phyloP scores from a whole-genome alignment of 2,888 invertebrate genomes.

The Halocaridina rubra region DNA sequence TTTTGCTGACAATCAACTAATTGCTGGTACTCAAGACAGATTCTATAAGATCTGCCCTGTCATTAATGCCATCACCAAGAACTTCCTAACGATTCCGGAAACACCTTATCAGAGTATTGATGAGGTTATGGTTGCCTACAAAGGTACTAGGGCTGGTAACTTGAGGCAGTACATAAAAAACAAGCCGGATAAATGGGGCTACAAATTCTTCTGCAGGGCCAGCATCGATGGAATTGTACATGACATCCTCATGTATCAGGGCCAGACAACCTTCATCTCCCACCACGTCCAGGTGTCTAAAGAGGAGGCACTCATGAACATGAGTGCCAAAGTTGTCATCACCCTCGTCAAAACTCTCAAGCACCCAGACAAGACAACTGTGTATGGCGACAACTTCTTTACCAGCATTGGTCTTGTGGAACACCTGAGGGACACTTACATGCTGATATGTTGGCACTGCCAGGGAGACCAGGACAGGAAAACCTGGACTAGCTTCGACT shows the following conservation, averaged over 20 bases:
- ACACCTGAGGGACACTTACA: neutral
- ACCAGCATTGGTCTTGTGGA: neutral
- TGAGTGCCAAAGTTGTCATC: neutral
- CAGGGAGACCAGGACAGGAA: no score
- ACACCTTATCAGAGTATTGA: conserved; percentile 28
- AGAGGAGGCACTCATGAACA: neutral
- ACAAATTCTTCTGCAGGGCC: conserved; percentile 25
- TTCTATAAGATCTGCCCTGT: conserved; percentile 29
- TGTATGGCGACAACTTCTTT: conserved; percentile 44
- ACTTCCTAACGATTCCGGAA: conserved; percentile 26
- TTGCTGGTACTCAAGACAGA: neutral
- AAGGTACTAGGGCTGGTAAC: conserved; percentile 22
- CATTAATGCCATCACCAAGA: neutral
- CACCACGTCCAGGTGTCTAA: conserved; percentile 3
- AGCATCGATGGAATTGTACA: conserved; percentile 44
- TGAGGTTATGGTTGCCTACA: conserved; percentile 46
- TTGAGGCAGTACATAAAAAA: conserved; percentile 11
- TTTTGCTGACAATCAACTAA: conserved; percentile 27
- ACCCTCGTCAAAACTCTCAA: conserved; percentile 6
- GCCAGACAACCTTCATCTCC: neutral
- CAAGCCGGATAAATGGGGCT: conserved; percentile 44
- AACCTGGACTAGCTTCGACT: no score
- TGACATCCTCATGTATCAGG: conserved; percentile 36
- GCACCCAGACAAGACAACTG: neutral
- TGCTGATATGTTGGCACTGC: no score